Evolutionary conservation across 2,888 invertebrate species (phyloP).

Genomic region (Enchytraeus crypticus): DNA sequence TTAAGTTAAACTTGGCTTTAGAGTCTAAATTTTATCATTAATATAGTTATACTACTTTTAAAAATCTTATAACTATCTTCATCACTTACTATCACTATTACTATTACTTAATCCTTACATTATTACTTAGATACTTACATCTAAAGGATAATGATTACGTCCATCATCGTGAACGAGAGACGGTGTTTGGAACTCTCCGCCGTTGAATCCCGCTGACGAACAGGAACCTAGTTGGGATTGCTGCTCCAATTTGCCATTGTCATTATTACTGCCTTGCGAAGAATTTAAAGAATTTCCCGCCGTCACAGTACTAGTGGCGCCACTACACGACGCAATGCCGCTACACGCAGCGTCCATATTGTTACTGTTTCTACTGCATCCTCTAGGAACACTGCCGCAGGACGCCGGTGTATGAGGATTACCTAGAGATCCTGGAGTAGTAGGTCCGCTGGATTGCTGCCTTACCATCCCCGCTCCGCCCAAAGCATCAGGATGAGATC

Average conservation of each 20-base stretch:
- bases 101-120: too few relatives aligned
- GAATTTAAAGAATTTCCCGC: too few relatives aligned
- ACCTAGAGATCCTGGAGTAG: slow-evolving; percentile 5
- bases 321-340: neutral
- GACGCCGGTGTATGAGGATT: slow-evolving; percentile 6
- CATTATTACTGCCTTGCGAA: too few relatives aligned
- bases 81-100: too few relatives aligned
- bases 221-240: too few relatives aligned
- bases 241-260: too few relatives aligned
- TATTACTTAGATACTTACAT: slow-evolving; percentile 1
- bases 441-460: neutral
- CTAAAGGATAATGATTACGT: slow-evolving; percentile 67
- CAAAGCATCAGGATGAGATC: neutral
- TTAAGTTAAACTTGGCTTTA: too few relatives aligned
- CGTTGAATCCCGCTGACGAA: too few relatives aligned
- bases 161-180: slow-evolving; percentile 86
- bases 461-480: neutral
- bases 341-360: neutral
- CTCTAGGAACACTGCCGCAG: neutral
- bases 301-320: neutral
- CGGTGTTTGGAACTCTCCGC: slow-evolving; percentile 67
- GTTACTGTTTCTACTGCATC: neutral
- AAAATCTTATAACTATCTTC: too few relatives aligned
- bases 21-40: too few relatives aligned
- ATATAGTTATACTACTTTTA: too few relatives aligned